Evolutionary conservation across 1,140 invertebrate genomes (phyloP), one percentile per base, ranked within the genome.

Genomic region (Contarinia nasturtii): DNA sequence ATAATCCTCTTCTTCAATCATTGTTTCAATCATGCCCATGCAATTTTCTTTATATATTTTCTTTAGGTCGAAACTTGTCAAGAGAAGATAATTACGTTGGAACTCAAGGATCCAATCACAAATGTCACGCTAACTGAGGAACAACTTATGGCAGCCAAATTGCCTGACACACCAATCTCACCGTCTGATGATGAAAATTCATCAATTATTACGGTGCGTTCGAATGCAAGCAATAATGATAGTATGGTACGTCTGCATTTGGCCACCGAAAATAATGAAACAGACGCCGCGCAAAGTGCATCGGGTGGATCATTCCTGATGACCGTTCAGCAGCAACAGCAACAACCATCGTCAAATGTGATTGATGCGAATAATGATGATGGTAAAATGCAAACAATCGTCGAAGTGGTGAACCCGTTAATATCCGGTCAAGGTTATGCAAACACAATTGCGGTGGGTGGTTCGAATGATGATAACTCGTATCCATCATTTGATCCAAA

Each of bases 51-150:
- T 58, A 50, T 33, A 34, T 52, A 34, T 34, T 38, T 38, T 17
- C 36, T 45, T 43, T 63, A 89, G 85, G 82, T 88, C 56, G 84
- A 89, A 71, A 87, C 83, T 41, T 77, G 83, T 45, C 76, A 82
- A 65, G 83, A 87, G 65, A 86, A 86, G 67, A 87, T 88, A 53
- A 85, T 88, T 60, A 86, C 84, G 40, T 64, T 89, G 59, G 84
- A 88, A 61, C 61, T 89, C 56, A 58, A 64, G 49, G 61, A 61
- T 51, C 61, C 61, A n/a, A 60, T 58, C 18, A 44, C 36, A 34
- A 18, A 42, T 38, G 12, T 12, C 12, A 17, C 12, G 3, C 36
- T 38, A 5, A 38, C 17, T 7, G 17, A 38, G 12, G 36, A 42
- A 5, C 37, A 47, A 4, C 37, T 15, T 11, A 33, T n/a, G 33